These are phyloP conservation scores for Mico argentatus DNA, from an alignment of 2,797 vertebrate genomes.

Conservation along the genomic window DNA sequence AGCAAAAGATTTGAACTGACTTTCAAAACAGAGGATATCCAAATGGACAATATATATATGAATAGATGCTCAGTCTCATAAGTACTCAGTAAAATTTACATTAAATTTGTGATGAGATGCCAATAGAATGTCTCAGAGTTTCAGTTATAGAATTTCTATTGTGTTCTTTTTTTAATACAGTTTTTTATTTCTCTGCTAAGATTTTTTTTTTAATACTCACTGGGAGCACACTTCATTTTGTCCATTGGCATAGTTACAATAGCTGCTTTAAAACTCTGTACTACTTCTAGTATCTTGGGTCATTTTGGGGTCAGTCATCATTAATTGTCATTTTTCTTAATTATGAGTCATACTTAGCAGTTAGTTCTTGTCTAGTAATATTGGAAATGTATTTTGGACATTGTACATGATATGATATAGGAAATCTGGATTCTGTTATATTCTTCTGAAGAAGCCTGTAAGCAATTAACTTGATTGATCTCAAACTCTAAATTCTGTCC, in stretches of 20 bases:
- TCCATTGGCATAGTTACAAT: not conserved
- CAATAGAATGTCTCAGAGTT: not conserved
- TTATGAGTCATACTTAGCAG: not conserved
- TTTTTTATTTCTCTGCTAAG: not conserved
- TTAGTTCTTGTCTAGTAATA: slow-evolving; percentile 40
- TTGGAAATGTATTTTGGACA: not conserved
- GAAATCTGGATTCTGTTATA: slow-evolving; percentile 24
- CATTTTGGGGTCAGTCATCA: not conserved
- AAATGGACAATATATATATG: not conserved
- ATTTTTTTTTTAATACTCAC: not conserved
- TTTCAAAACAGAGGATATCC: not conserved
- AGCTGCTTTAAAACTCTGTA: not conserved
- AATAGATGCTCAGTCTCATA: not conserved
- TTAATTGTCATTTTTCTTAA: slow-evolving; percentile 8
- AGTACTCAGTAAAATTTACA: not conserved
- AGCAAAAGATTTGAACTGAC: not conserved
- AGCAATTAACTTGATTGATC: not conserved
- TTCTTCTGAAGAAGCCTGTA: not conserved
- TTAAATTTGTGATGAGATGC: not conserved
- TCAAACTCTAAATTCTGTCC: not conserved
- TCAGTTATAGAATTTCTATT: not conserved
- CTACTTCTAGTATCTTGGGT: not conserved
- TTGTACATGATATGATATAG: not conserved
- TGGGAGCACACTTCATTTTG: not conserved
- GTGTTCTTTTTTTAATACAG: not conserved